Evolutionary conservation across 2,888 invertebrate species (phyloP), one percentile per base, ranked within the genome.

Genomic region (Apotomis betuletana): DNA sequence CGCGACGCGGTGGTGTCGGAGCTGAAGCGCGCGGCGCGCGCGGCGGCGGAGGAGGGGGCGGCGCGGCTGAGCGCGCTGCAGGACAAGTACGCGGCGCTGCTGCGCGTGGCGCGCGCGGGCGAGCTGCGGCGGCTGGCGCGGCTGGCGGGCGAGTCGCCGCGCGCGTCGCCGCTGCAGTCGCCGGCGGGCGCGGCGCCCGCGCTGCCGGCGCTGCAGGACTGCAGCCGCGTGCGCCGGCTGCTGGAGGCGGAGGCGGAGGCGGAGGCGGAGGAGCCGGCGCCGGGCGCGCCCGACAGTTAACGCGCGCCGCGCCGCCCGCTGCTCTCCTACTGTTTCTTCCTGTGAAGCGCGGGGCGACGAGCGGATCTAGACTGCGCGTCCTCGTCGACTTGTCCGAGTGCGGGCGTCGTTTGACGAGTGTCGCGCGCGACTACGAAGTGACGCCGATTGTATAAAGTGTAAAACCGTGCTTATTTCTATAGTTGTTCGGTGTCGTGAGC

Each of bases 31-130:
- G 94, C 77, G 84, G 94, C 77, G 83, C 87, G 76, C 93, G 89
- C 87, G 74, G 87, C 90, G 60, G 91, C 95, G 74, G 95, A 95
- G 77, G 95, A 95, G 81, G 94, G 94, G 81, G 92, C 94, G 80
- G 94, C 94, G 79, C 91, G 94, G 78, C 79, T 94, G 77, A 93
- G 93, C 75, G 94, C 94, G 10, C 87, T 94, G 74, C 94, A 93
- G 77, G 94, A 94, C 78, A 95, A 95, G 85, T 95, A 95, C 86
- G 85, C 90, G 76, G 92, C 94, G 75, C 92, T 95, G 79, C 88
- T 94, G 81, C 90, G 94, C 71, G 92, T 94, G 70, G 93, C 95
- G 87, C 92, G 95, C 79, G 89, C 94, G 38, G 83, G 92, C 49
- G 95, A 95, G 81, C 87, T 90, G 75, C 93, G 94, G 70, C 90